Percentiles rank a stretch among this genome's conserved stretches.
These are phyloP conservation scores for Stigmatopora argus DNA, from an alignment of 2,113 vertebrate genomes.

Conservation along the genomic window DNA sequence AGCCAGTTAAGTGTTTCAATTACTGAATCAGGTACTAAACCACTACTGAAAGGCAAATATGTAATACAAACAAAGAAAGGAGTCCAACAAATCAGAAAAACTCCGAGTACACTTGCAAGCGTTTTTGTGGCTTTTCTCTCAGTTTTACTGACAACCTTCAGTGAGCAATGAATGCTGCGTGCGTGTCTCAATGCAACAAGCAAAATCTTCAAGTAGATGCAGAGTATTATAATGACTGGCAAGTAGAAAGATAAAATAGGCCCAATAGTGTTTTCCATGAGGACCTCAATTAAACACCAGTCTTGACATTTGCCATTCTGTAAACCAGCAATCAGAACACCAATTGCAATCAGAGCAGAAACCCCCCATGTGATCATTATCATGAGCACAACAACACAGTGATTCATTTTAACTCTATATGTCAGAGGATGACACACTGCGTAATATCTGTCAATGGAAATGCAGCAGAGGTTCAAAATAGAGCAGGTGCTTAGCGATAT, in stretches of 20 bases:
- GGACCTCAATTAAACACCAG: neutral
- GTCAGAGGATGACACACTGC: constrained; percentile 8
- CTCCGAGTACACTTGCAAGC: neutral
- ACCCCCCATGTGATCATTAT: constrained; percentile 1
- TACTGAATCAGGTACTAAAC: neutral
- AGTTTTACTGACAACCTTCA: neutral
- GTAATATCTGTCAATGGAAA: constrained; percentile 8
- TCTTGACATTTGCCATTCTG: neutral
- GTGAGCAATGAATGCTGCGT: neutral
- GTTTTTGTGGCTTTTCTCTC: constrained; percentile 8
- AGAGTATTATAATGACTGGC: neutral
- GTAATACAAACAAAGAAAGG: constrained; percentile 5
- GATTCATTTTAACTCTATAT: neutral
- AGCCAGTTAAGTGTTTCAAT: constrained; percentile 2
- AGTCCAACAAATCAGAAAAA: neutral
- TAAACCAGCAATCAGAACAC: neutral
- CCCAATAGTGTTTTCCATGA: neutral
- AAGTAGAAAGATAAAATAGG: constrained; percentile 2
- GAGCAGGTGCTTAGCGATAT: neutral
- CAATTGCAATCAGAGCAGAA: neutral
- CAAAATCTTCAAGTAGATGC: constrained; percentile 6
- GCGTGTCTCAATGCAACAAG: neutral
- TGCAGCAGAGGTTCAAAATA: constrained; percentile 6
- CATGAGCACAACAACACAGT: neutral
- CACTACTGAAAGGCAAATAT: neutral